Conservation (phyloP, 64 coral and sea anemone genomes). For the Platygyra sinensis region DNA sequence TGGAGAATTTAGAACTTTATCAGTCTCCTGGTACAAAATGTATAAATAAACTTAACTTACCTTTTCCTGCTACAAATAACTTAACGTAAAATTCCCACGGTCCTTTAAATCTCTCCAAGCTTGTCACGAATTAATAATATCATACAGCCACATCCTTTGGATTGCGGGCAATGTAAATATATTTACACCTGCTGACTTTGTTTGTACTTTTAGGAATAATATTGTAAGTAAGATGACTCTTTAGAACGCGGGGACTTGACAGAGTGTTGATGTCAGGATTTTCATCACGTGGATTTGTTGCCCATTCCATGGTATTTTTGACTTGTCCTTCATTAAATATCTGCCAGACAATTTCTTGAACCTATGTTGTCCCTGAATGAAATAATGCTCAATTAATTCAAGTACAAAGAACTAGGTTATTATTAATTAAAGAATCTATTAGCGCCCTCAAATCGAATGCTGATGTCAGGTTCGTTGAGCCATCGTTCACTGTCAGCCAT, state of each 20-base stretch:
- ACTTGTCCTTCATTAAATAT: neutral
- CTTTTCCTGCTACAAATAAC: slow-evolving; percentile 10
- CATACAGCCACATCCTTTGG: slow-evolving; percentile 32
- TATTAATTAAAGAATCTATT: too few relatives aligned
- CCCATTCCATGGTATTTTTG: neutral
- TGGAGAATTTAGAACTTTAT: too few relatives aligned
- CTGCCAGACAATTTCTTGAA: slow-evolving; percentile 60
- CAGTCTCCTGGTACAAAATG: too few relatives aligned
- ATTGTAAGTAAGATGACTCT: neutral
- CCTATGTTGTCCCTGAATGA: slow-evolving; percentile 34
- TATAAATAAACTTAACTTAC: slow-evolving; percentile 25
- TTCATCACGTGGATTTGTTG: neutral
- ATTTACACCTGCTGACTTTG: neutral
- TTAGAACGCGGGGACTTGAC: too few relatives aligned
- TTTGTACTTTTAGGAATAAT: too few relatives aligned
- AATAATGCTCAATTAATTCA: neutral
- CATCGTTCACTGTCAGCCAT: too few relatives aligned
- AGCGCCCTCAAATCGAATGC: too few relatives aligned
- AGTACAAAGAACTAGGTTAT: neutral
- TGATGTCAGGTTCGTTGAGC: too few relatives aligned
- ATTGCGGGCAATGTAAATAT: slow-evolving; percentile 20
- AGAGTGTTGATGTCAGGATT: neutral
- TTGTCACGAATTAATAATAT: neutral
- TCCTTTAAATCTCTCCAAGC: neutral
- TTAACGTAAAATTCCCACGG: slow-evolving; percentile 26